A percentile compares a stretch with the other conserved stretches of the same genome.
Conservation (phyloP, 2,797 vertebrate species). For the Spinus olivaceus region DNA sequence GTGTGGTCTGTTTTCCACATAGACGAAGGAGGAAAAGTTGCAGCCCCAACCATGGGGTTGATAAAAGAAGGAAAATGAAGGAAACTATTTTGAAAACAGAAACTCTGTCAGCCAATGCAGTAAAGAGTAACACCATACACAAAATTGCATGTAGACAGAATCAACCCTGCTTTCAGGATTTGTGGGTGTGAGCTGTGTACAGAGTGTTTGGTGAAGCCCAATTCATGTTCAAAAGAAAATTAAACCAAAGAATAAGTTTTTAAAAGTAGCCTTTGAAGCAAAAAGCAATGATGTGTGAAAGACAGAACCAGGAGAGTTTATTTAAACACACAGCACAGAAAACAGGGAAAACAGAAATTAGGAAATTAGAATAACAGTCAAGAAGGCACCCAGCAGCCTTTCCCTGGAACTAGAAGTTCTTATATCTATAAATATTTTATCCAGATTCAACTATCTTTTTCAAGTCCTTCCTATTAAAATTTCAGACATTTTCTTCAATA, state of each 20-base stretch:
- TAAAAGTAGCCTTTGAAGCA: conserved; percentile 76
- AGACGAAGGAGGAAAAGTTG: background rate
- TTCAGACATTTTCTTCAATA: conserved; percentile 69
- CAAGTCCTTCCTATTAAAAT: conserved; percentile 69
- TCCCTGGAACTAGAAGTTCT: conserved; percentile 51
- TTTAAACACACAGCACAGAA: conserved; percentile 72
- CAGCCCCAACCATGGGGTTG: background rate
- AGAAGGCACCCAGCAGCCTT: conserved; percentile 65
- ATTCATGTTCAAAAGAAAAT: conserved; percentile 75
- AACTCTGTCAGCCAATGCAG: background rate
- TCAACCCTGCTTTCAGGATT: background rate
- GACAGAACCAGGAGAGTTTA: conserved; percentile 72
- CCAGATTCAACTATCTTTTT: conserved; percentile 70
- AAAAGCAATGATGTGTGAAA: conserved; percentile 76
- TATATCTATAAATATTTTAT: conserved; percentile 65
- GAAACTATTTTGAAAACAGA: conserved; percentile 43
- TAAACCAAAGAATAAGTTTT: conserved; percentile 73
- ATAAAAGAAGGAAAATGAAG: background rate
- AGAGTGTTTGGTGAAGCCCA: conserved; percentile 68
- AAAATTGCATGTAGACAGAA: conserved; percentile 22
- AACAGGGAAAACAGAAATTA: conserved; percentile 68
- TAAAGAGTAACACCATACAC: background rate
- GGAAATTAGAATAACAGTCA: conserved; percentile 68
- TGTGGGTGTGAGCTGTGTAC: conserved; percentile 43
- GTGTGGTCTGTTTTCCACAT: conserved; percentile 10